Evolutionary conservation across 1,140 invertebrate genomes (phyloP), one percentile per base, ranked within the genome.

Genomic region (Rhagoletis pomonella): DNA sequence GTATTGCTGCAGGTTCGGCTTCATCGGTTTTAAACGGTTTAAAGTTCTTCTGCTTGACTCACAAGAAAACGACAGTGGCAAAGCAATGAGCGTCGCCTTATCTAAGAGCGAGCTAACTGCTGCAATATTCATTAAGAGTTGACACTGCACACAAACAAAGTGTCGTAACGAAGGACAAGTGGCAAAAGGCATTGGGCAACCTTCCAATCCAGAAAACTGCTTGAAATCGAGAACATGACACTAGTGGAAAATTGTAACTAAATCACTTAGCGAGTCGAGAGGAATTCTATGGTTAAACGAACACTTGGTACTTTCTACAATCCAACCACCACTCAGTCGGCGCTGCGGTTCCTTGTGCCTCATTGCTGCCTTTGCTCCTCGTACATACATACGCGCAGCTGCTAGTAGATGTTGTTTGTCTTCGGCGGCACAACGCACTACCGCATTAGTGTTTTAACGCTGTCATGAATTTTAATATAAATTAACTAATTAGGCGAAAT

Each of bases 401-500:
- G n/a, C n/a, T n/a, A n/a, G n/a, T n/a, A n/a, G 44, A 44, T 62
- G 17, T 12, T 62, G 73, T 42, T 81, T 29, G 73, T 55, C 47
- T 42, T 17, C 12, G 50, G 19, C 17, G 73, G 5, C 42, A 14
- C 50, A 19, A 19, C 29, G 29, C n/a, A 4, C 17, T 42, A 73
- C 42, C 73, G 55, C 73, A 81, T 81, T 81, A 81, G 50, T 58
- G 73, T 50, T 81, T 77, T 55, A 81, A 81, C 73, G 17, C 55
- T 81, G 73, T 81, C 73, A 81, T 81, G 73, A 81, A 81, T 81
- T 81, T 81, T 81, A 81, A 81, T 81, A 81, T 81, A 81, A 81
- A 81, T 81, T 81, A 81, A 81, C 73, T 81, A 81, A 81, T 81
- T 81, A 81, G 73, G 73, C 50, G 73, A 81, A 81, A 81, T 81